These are phyloP conservation scores for Holothuria leucospilota DNA, from an alignment of 53 echinoderm and acorn worm species.

Conservation along the genomic window DNA sequence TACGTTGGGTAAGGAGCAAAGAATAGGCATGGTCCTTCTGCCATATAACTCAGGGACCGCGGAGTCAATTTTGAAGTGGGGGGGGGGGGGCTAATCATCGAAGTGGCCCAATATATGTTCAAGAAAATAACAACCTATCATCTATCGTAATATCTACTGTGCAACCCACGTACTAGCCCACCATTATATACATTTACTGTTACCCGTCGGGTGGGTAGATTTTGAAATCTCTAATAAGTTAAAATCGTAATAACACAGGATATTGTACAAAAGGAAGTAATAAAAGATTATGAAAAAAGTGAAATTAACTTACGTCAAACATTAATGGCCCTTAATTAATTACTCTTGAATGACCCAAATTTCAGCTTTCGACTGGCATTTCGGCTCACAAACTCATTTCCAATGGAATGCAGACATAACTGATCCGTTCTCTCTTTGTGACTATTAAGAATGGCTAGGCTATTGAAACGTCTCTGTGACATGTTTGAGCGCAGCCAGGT, in stretches of 20 bases:
- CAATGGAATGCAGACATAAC: background rate
- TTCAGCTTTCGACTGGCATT: slow-evolving; percentile 5
- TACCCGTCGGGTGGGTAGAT: slow-evolving; percentile 17
- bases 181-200: background rate
- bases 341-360: slow-evolving; percentile 38
- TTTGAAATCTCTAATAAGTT: slow-evolving; percentile 22
- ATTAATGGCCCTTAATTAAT: slow-evolving; percentile 19
- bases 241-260: slow-evolving; percentile 15
- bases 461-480: slow-evolving; percentile 28
- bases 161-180: too few relatives aligned
- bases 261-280: slow-evolving; percentile 30
- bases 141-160: too few relatives aligned
- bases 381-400: slow-evolving; percentile 29
- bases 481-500: too few relatives aligned
- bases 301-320: too few relatives aligned
- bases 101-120: too few relatives aligned
- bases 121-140: too few relatives aligned
- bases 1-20: too few relatives aligned
- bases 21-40: too few relatives aligned
- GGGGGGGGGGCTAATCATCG: too few relatives aligned
- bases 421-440: slow-evolving; percentile 3
- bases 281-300: slow-evolving; percentile 15
- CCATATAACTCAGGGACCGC: too few relatives aligned
- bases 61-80: too few relatives aligned
- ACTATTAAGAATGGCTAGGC: slow-evolving; percentile 3